Evolutionary conservation across 64 coral and sea anemone genomes (phyloP).

Genomic region (Astreopora myriophthalma): DNA sequence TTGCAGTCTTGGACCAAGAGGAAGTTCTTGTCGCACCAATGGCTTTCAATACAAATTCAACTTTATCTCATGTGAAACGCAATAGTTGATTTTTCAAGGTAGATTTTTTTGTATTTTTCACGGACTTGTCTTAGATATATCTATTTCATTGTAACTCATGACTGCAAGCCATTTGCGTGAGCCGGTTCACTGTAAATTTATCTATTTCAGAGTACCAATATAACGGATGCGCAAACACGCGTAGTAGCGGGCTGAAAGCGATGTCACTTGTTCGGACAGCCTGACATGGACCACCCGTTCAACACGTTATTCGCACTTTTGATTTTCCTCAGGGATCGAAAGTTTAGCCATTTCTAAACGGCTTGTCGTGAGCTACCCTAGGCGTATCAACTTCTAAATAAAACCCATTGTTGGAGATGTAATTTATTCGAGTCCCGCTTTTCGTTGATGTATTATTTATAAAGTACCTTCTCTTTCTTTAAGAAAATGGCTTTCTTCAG

Average conservation of each 20-base stretch:
- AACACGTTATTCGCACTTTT: neutral
- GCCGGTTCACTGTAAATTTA: neutral
- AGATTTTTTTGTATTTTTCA: neutral
- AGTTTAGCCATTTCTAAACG: neutral
- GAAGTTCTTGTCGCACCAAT: neutral
- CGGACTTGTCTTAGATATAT: neutral
- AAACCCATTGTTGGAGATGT: constrained; percentile 17
- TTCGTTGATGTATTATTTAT: constrained; percentile 1
- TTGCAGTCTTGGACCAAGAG: neutral
- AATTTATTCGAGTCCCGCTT: constrained; percentile 14
- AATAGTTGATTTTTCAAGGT: neutral
- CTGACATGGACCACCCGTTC: neutral
- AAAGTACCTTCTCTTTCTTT: neutral
- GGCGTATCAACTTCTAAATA: neutral
- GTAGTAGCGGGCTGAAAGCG: neutral
- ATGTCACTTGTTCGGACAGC: neutral
- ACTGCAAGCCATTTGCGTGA: constrained; percentile 2
- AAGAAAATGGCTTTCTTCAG: neutral
- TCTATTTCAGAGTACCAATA: neutral
- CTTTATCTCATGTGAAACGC: neutral
- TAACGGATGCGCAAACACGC: constrained; percentile 1
- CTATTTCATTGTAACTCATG: neutral
- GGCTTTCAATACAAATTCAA: neutral
- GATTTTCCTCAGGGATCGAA: neutral
- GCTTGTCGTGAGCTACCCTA: neutral